Conservation (phyloP, 2,113 vertebrate species). For the Pimephales promelas region DNA sequence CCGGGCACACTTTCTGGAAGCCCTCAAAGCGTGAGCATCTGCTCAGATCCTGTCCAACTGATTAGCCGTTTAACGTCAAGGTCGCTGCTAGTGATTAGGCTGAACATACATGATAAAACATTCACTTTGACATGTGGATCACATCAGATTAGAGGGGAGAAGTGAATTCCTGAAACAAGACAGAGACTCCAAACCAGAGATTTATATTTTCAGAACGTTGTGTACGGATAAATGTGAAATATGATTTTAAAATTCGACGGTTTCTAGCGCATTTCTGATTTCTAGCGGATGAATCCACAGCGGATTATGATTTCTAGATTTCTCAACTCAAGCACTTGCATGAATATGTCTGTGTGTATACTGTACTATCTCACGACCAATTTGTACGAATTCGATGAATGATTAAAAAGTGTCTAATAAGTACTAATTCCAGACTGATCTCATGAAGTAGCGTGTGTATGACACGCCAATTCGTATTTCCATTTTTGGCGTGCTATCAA, state of each 20-base stretch:
- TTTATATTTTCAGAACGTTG: conserved; percentile 10
- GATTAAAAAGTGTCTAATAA: too few relatives aligned
- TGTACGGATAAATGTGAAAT: not conserved
- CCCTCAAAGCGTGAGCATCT: not conserved
- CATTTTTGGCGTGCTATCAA: too few relatives aligned
- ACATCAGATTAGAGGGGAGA: conserved; percentile 21
- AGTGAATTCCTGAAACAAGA: not conserved
- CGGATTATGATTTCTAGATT: too few relatives aligned
- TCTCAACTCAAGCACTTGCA: not conserved
- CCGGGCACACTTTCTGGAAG: not conserved
- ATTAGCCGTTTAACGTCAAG: conserved; percentile 36
- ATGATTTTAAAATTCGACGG: conserved; percentile 15
- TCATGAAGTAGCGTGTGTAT: too few relatives aligned
- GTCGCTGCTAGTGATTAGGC: not conserved
- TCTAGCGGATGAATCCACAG: too few relatives aligned
- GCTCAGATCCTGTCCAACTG: conserved; percentile 4
- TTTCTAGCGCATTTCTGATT: too few relatives aligned
- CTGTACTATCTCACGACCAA: too few relatives aligned
- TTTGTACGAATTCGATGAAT: too few relatives aligned
- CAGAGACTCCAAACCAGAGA: conserved; percentile 15
- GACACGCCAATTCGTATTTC: too few relatives aligned
- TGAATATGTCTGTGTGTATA: not conserved
- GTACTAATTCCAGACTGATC: too few relatives aligned
- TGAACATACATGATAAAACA: conserved; percentile 31
- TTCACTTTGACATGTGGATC: conserved; percentile 46